Conservation (phyloP, 1,140 invertebrate species). For the Orius insidiosus region DNA sequence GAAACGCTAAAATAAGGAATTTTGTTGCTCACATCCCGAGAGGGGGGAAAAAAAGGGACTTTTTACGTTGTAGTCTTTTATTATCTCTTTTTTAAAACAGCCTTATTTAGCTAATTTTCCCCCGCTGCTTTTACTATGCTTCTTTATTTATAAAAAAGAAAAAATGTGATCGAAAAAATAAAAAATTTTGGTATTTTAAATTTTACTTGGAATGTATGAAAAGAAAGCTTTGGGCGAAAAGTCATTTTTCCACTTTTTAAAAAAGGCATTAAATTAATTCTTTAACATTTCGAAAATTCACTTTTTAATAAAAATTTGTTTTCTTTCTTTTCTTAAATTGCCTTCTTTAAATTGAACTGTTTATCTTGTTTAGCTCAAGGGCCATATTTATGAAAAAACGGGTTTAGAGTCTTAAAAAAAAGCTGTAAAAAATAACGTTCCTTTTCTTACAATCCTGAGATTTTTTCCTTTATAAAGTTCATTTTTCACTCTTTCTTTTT, state of each 20-base stretch:
- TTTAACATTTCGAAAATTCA: no score
- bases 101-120: neutral
- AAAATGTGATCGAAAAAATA: no score
- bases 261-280: no score
- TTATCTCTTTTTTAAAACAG: neutral
- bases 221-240: no score
- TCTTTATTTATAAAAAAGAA: no score
- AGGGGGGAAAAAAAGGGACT: neutral
- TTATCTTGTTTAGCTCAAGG: neutral
- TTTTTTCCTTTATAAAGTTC: neutral
- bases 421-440: neutral
- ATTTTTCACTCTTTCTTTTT: neutral
- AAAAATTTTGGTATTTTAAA: no score
- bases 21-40: no score
- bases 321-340: neutral
- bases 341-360: neutral
- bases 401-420: no score
- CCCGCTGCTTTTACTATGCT: neutral
- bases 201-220: no score
- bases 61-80: neutral
- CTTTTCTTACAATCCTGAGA: neutral
- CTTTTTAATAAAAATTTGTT: neutral
- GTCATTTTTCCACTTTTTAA: no score
- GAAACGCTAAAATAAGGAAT: no score
- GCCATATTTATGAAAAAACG: no score